phyloP scores from a whole-genome alignment of 2,113 vertebrate genomes.

The Thomomys bottae region DNA sequence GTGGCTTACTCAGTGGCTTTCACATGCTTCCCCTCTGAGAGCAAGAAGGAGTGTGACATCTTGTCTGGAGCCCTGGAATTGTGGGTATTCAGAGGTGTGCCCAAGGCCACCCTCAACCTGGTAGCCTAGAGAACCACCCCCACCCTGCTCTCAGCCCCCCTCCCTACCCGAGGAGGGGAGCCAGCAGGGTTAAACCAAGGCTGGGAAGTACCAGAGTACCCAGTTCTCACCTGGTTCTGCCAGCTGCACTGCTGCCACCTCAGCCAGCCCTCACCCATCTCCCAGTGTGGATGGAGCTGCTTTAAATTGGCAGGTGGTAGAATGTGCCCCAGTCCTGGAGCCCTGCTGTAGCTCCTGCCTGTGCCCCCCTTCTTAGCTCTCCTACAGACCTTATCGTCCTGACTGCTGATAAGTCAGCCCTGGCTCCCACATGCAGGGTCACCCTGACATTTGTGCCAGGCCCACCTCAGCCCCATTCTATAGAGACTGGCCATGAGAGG shows the following conservation, averaged over 20 bases:
- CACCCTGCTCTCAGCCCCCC: fast-evolving
- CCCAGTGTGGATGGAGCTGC: constrained; percentile 9
- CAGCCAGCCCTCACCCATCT: background rate
- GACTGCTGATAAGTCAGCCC: constrained; percentile 20
- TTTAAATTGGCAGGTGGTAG: constrained; percentile 40
- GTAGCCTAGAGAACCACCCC: background rate
- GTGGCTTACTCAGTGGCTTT: background rate
- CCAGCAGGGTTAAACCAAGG: background rate
- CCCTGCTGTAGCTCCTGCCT: background rate
- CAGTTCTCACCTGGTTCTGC: background rate
- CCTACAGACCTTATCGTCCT: background rate
- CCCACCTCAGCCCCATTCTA: background rate
- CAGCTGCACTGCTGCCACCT: background rate
- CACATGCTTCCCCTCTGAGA: background rate
- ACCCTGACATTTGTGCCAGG: constrained; percentile 32
- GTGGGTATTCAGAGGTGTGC: background rate
- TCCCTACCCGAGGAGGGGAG: background rate
- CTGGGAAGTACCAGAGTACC: background rate
- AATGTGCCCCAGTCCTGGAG: constrained; percentile 1
- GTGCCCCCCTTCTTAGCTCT: background rate
- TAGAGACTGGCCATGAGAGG: background rate
- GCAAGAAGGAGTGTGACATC: background rate
- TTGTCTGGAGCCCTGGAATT: background rate
- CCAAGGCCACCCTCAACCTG: background rate
- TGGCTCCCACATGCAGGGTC: constrained; percentile 16